Evolutionary conservation across 2,797 vertebrate species (phyloP).

Genomic region (Megalops cyprinoides): DNA sequence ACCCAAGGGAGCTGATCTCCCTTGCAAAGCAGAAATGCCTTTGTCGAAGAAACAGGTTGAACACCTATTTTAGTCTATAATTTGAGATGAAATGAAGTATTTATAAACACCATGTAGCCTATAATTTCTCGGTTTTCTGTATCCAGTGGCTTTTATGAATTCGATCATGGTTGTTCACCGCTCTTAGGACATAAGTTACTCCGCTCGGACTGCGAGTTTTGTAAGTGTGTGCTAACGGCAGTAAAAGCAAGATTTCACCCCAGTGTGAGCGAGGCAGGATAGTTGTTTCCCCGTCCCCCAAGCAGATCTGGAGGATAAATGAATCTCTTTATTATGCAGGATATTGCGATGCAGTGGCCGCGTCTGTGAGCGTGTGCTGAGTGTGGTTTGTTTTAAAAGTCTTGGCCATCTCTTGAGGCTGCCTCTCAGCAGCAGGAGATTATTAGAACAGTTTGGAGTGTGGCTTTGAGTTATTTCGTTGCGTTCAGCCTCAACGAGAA

Average conservation of each 20-base stretch:
- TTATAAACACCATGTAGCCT: too few species aligned
- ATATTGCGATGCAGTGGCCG: constrained; percentile 18
- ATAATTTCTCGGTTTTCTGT: too few species aligned
- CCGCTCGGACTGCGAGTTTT: neutral
- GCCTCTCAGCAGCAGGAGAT: constrained; percentile 43
- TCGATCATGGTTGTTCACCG: neutral
- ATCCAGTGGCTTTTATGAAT: too few species aligned
- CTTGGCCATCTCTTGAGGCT: constrained; percentile 45
- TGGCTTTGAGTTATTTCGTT: neutral
- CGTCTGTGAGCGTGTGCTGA: constrained; percentile 53
- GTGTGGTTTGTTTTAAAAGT: constrained; percentile 50
- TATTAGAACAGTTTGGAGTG: constrained; percentile 37
- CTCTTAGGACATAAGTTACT: neutral
- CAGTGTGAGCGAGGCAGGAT: constrained; percentile 45
- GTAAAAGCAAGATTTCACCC: constrained; percentile 20
- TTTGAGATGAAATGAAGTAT: too few species aligned
- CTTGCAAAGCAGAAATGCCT: constrained; percentile 32
- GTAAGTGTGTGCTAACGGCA: constrained; percentile 36
- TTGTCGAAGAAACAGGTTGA: constrained; percentile 47
- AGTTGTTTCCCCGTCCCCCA: constrained; percentile 37
- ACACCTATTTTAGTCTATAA: too few species aligned
- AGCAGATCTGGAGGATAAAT: neutral
- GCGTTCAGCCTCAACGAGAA: constrained; percentile 41
- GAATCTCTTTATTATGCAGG: neutral
- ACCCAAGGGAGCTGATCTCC: constrained; percentile 59